phyloP scores from a whole-genome alignment of 2,113 vertebrate species.

The Rynchops niger region DNA sequence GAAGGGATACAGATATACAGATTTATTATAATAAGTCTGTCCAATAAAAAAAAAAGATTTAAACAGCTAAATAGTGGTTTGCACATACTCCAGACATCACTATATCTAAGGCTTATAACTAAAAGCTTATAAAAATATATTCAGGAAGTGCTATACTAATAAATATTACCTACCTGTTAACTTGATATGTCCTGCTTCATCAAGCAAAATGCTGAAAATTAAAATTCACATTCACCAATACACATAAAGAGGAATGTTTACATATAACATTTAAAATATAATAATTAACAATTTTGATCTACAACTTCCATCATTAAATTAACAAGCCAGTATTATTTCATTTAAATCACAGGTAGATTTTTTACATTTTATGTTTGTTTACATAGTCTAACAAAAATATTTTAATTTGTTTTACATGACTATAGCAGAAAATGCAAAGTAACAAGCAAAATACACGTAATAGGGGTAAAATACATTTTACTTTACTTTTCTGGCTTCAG shows the following conservation, averaged over 20 bases:
- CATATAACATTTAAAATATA: slow-evolving; percentile 30
- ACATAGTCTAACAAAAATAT: neutral
- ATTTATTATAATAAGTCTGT: neutral
- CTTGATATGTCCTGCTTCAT: slow-evolving; percentile 99
- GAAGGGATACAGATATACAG: neutral
- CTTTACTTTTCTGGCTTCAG: slow-evolving; percentile 99
- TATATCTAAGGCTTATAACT: neutral
- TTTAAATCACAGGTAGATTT: neutral
- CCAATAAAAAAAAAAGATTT: neutral
- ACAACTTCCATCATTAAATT: neutral
- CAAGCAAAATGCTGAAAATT: slow-evolving; percentile 99
- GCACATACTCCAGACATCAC: neutral
- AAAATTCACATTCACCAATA: slow-evolving; percentile 86
- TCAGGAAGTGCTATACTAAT: neutral
- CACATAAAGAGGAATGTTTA: slow-evolving; percentile 67
- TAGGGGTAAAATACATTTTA: slow-evolving; percentile 74
- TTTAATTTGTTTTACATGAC: neutral
- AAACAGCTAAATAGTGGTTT: neutral
- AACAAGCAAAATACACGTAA: slow-evolving; percentile 50
- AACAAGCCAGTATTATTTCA: neutral
- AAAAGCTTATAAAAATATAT: neutral
- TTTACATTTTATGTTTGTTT: neutral
- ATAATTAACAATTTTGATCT: neutral
- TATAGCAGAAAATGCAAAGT: neutral
- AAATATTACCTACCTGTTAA: slow-evolving; percentile 89